These are phyloP conservation scores for Diadema setosum DNA, from an alignment of 35 echinoderm and acorn worm genomes.

Conservation along the genomic window DNA sequence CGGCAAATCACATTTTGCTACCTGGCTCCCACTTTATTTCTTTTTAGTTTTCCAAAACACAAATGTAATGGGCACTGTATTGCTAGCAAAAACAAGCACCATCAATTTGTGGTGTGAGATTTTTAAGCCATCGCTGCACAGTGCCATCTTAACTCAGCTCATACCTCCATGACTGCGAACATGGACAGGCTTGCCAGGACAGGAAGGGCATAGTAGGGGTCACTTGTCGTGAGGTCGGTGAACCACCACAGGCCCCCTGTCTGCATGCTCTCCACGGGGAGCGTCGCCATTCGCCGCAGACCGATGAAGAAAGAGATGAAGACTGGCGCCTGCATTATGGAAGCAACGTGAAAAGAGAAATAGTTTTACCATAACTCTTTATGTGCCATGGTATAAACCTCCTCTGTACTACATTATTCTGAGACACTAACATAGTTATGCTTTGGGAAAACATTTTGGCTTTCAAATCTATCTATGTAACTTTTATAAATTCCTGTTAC, in stretches of 20 bases:
- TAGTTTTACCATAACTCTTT: background rate
- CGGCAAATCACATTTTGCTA: too few relatives aligned
- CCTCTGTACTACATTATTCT: too few relatives aligned
- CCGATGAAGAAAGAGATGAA: constrained; percentile 99
- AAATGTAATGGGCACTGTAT: background rate
- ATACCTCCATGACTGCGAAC: constrained; percentile 82
- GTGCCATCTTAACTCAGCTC: background rate
- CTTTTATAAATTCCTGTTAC: too few relatives aligned
- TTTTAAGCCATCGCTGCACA: too few relatives aligned
- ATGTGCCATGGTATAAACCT: too few relatives aligned
- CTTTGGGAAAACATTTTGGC: too few relatives aligned
- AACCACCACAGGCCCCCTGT: constrained; percentile 85
- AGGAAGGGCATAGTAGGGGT: constrained; percentile 84
- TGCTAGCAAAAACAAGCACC: background rate
- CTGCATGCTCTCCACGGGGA: constrained; percentile 88
- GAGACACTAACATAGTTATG: too few relatives aligned
- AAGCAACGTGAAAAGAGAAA: background rate
- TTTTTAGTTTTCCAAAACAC: too few relatives aligned
- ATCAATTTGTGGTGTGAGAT: too few relatives aligned
- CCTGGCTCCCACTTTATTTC: too few relatives aligned
- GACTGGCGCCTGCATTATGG: constrained; percentile 76
- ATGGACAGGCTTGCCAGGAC: constrained; percentile 82
- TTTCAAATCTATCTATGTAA: too few relatives aligned
- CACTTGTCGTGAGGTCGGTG: constrained; percentile 79
- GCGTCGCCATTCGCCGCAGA: constrained; percentile 74